phyloP scores from a whole-genome alignment of 2,113 vertebrate species.

The Epinephelus cyanopodus region DNA sequence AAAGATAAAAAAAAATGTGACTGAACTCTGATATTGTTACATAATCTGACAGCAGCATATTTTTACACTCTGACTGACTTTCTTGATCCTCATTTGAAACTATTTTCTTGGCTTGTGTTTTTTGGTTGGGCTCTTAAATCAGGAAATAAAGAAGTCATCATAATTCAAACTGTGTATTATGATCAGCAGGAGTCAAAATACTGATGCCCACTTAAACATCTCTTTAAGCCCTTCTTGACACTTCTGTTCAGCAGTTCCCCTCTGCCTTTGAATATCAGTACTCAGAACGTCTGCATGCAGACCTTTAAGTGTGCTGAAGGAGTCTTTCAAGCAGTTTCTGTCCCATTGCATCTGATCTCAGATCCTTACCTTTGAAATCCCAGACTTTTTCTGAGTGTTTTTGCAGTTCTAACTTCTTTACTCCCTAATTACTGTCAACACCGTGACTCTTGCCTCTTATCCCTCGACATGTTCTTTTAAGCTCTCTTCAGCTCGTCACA shows the following conservation, averaged over 20 bases:
- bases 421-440: constrained; percentile 61
- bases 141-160: background rate
- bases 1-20: background rate
- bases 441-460: constrained; percentile 21
- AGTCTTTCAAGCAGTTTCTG: constrained; percentile 29
- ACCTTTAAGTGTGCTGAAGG: constrained; percentile 19
- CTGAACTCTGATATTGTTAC: background rate
- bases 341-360: constrained; percentile 41
- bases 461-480: constrained; percentile 12
- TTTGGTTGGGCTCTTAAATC: background rate
- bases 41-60: background rate
- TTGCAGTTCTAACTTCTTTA: constrained; percentile 7
- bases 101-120: background rate
- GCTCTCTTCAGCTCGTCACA: constrained; percentile 13
- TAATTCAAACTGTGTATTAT: constrained; percentile 1
- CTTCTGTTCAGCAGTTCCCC: constrained; percentile 17
- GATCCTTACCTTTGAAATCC: constrained; percentile 60
- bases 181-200: background rate
- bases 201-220: background rate
- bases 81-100: background rate
- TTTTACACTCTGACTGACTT: background rate
- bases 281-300: background rate
- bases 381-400: constrained; percentile 31
- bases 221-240: background rate
- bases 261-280: constrained; percentile 15